Conservation (phyloP, 1,140 invertebrate species). For the Sinella curviseta region DNA sequence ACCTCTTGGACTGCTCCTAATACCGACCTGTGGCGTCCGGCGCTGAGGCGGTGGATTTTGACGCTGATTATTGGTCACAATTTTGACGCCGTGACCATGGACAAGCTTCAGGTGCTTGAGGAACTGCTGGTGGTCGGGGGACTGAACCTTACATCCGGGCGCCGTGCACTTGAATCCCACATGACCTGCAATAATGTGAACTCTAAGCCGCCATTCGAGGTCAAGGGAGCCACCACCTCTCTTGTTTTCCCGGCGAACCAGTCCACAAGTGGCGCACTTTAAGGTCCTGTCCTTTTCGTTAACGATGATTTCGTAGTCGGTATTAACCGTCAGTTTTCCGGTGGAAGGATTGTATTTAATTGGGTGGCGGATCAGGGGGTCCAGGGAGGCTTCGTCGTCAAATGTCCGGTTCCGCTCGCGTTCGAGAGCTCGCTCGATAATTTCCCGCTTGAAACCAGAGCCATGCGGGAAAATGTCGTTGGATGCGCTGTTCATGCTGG, state of each 20-base stretch:
- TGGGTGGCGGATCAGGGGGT: neutral
- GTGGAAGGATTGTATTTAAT: neutral
- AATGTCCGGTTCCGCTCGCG: neutral
- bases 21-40: neutral
- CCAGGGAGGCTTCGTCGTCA: neutral
- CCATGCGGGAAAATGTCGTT: neutral
- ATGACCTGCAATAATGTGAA: neutral
- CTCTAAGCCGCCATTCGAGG: neutral
- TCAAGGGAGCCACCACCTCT: neutral
- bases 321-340: neutral
- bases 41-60: neutral
- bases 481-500: neutral
- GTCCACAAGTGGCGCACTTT: neutral
- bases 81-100: neutral
- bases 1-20: neutral
- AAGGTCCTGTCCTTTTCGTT: neutral
- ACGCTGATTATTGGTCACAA: neutral
- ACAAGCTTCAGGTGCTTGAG: neutral
- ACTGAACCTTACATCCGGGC: neutral
- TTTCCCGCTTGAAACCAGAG: neutral
- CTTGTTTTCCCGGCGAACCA: neutral
- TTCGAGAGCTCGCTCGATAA: neutral
- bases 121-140: neutral
- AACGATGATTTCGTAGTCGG: neutral
- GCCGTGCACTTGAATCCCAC: neutral